Evolutionary conservation across 2,888 invertebrate genomes (phyloP).

Genomic region (Agrochola macilenta): DNA sequence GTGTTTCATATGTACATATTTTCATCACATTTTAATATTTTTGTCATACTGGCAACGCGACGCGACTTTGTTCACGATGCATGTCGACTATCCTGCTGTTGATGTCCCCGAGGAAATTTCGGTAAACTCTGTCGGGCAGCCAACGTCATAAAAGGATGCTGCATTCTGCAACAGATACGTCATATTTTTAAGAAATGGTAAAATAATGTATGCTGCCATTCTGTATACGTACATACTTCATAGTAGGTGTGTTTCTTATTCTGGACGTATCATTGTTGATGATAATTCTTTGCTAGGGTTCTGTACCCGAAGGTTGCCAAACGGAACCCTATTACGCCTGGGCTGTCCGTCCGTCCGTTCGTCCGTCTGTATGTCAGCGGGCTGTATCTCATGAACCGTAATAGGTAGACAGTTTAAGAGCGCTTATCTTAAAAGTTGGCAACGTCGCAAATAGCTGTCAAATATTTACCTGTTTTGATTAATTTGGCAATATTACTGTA

Average conservation of each 20-base stretch:
- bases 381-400: no score
- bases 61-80: slow-evolving; percentile 32
- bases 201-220: slow-evolving; percentile 18
- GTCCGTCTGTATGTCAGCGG: no score
- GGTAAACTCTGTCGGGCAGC: slow-evolving; percentile 38
- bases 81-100: slow-evolving; percentile 13
- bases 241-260: neutral
- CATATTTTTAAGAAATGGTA: slow-evolving; percentile 31
- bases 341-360: no score
- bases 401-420: no score
- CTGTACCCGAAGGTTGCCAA: no score
- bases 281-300: no score
- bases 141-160: slow-evolving; percentile 26
- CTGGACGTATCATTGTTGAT: no score
- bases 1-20: slow-evolving; percentile 3
- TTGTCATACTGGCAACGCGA: slow-evolving; percentile 17
- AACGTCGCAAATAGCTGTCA: no score
- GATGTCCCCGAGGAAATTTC: slow-evolving; percentile 56
- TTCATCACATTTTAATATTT: slow-evolving; percentile 31
- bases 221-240: neutral
- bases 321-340: no score
- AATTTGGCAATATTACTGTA: no score
- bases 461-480: no score
- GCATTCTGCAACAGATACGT: slow-evolving; percentile 45
- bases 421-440: no score